phyloP scores from a whole-genome alignment of 2,113 vertebrate genomes.

The Crocuta crocuta region DNA sequence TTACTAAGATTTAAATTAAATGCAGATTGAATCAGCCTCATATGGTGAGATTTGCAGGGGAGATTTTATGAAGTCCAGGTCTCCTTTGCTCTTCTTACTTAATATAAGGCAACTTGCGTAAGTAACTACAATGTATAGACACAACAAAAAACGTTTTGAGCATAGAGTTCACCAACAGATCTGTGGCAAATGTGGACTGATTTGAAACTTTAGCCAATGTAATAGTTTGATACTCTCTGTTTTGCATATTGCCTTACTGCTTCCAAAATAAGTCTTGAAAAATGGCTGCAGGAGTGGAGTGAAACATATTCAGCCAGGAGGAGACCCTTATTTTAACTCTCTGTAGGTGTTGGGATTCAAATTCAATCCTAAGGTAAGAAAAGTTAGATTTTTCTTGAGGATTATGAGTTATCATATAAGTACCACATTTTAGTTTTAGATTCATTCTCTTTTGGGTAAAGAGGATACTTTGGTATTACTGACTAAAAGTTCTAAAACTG shows the following conservation, averaged over 20 bases:
- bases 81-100: neutral
- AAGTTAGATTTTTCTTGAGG: neutral
- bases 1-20: neutral
- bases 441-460: neutral
- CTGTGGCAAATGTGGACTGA: neutral
- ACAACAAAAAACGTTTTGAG: neutral
- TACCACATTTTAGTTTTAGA: neutral
- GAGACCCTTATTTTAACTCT: neutral
- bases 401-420: neutral
- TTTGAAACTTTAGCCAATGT: conserved; percentile 8
- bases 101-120: neutral
- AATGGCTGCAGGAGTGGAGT: neutral
- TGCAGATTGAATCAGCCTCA: neutral
- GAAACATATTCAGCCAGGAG: neutral
- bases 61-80: neutral
- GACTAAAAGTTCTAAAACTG: neutral
- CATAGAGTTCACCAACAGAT: neutral
- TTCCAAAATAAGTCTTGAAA: conserved; percentile 30
- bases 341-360: neutral
- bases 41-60: neutral
- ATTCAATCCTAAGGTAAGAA: neutral
- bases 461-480: neutral
- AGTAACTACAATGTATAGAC: neutral
- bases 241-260: neutral
- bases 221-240: neutral